These are phyloP conservation scores for Diuraphis noxia DNA, from an alignment of 1,140 invertebrate species.

Conservation along the genomic window DNA sequence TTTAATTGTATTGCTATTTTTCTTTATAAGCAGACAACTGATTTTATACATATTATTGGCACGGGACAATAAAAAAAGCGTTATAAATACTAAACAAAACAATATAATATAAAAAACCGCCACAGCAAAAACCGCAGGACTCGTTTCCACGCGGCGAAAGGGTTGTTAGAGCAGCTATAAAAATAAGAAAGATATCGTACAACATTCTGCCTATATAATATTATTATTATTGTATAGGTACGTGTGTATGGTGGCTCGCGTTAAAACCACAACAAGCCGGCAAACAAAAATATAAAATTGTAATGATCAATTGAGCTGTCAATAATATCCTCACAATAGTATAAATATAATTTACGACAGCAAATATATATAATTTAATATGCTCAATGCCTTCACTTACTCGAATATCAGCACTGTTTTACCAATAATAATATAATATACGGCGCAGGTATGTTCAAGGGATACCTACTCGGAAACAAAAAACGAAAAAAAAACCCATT, in stretches of 20 bases:
- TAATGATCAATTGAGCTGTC: conserved; percentile 48
- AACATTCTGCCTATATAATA: background rate
- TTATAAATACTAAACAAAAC: background rate
- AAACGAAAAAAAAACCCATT: conserved; percentile 15
- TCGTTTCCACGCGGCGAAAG: background rate
- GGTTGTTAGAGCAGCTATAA: background rate
- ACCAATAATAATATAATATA: conserved; percentile 14
- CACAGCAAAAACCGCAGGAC: conserved; percentile 9
- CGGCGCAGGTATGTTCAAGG: background rate
- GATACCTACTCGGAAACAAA: conserved; percentile 16
- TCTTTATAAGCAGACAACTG: background rate
- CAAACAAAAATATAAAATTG: background rate
- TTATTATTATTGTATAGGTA: background rate
- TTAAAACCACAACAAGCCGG: conserved; percentile 12
- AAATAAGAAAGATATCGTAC: background rate
- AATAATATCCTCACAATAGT: conserved; percentile 35
- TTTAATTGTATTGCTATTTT: background rate
- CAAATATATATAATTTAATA: conserved; percentile 1
- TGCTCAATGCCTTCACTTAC: background rate
- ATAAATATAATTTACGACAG: conserved; percentile 8
- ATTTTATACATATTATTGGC: background rate
- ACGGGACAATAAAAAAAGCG: conserved; percentile 7
- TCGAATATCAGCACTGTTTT: background rate
- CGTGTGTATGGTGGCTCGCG: background rate
- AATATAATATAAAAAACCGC: conserved; percentile 7